Evolutionary conservation across 1,140 invertebrate species (phyloP).

Genomic region (Odontomachus brunneus): DNA sequence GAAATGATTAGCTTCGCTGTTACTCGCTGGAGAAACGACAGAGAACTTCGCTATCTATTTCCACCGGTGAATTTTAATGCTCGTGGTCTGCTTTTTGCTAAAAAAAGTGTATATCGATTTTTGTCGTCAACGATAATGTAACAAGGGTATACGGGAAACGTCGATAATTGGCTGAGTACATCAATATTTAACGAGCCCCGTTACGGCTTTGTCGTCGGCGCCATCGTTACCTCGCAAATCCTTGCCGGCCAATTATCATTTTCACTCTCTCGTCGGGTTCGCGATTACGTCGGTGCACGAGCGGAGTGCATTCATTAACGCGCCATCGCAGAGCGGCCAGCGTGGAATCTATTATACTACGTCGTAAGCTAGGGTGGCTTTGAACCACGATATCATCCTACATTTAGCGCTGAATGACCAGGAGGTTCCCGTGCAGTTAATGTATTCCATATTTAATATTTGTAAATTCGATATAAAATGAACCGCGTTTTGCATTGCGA

Average conservation of each 20-base stretch:
- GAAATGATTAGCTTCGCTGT: not conserved
- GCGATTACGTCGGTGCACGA: constrained; percentile 23
- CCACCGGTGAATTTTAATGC: not conserved
- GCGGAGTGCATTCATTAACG: constrained; percentile 42
- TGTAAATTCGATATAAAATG: not conserved
- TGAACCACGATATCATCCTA: constrained; percentile 5
- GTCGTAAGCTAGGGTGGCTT: constrained; percentile 19
- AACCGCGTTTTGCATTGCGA: not conserved
- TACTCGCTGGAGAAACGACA: not conserved
- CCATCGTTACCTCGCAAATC: constrained; percentile 22
- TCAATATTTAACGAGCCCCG: constrained; percentile 1
- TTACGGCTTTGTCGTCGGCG: constrained; percentile 21
- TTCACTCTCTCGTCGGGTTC: constrained; percentile 39
- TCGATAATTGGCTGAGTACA: constrained; percentile 34
- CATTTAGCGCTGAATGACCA: constrained; percentile 5
- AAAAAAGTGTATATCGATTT: not conserved
- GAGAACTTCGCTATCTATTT: not conserved
- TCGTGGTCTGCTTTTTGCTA: not conserved
- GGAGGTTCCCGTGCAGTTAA: not conserved
- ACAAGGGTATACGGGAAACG: not conserved
- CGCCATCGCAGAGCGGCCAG: constrained; percentile 1
- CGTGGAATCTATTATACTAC: constrained; percentile 46
- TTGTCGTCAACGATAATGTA: not conserved
- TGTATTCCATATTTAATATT: not conserved
- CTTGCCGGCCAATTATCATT: constrained; percentile 49